Percentiles rank a stretch among this genome's conserved stretches.
Conservation (phyloP, 2,888 invertebrate genomes). For the Malthinus seriepunctatus region DNA sequence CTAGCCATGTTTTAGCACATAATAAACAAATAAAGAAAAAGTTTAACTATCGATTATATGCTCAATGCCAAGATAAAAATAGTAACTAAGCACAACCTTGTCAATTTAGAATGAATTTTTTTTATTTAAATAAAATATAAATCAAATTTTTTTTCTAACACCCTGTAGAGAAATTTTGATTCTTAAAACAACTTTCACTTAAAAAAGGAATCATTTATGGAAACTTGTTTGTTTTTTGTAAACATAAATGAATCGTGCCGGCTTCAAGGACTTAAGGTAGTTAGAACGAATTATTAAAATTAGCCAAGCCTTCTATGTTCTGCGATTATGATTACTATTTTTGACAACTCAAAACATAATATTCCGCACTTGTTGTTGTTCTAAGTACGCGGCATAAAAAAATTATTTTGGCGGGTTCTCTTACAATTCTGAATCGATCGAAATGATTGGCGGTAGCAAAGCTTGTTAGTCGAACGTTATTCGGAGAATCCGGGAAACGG, state of each 20-base stretch:
- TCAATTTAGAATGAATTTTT: conserved; percentile 4
- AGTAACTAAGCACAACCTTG: conserved; percentile 8
- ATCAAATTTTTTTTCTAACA: not conserved
- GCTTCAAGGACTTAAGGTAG: conserved; percentile 18
- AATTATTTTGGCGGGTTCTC: not conserved
- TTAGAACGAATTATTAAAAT: conserved; percentile 32
- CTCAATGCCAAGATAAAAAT: conserved; percentile 12
- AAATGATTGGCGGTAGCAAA: not conserved
- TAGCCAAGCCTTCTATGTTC: conserved; percentile 43
- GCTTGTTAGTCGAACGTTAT: not conserved
- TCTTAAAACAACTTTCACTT: not conserved
- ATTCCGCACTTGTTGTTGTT: not conserved
- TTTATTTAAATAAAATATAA: not conserved
- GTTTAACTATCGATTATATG: too few relatives aligned
- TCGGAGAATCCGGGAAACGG: conserved; percentile 8
- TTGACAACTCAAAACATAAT: conserved; percentile 43
- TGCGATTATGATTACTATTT: conserved; percentile 26
- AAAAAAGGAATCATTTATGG: too few relatives aligned
- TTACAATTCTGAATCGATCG: not conserved
- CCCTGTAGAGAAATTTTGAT: not conserved
- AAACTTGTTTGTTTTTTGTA: too few relatives aligned
- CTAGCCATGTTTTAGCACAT: too few relatives aligned
- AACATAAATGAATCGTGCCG: too few relatives aligned
- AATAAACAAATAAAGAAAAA: not conserved
- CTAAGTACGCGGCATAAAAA: not conserved